These are phyloP conservation scores for Percopsis transmontana DNA, from an alignment of 2,113 vertebrate species.

Conservation along the genomic window DNA sequence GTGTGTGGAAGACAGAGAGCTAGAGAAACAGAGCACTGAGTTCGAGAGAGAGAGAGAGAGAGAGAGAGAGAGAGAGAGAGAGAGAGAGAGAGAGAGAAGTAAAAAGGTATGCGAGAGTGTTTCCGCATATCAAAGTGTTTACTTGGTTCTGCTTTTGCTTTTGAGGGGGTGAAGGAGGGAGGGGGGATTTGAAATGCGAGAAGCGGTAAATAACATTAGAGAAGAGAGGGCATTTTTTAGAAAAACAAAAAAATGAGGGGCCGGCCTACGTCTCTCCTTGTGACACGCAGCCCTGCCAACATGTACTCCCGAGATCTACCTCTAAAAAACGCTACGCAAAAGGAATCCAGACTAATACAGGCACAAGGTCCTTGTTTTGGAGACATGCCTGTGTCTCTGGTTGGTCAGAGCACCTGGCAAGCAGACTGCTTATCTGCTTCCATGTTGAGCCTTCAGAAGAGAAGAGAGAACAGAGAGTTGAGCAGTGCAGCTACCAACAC, in stretches of 20 bases:
- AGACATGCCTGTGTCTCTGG: background rate
- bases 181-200: conserved; percentile 37
- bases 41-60: conserved; percentile 26
- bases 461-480: background rate
- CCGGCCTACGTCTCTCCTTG: conserved; percentile 36
- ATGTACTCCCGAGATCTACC: conserved; percentile 6
- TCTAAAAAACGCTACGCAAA: conserved; percentile 3
- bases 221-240: conserved; percentile 53
- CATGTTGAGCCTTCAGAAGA: too few species aligned
- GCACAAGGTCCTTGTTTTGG: background rate
- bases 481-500: background rate
- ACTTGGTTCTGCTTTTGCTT: conserved; percentile 66
- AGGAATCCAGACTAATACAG: background rate
- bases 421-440: background rate
- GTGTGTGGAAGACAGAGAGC: conserved; percentile 51
- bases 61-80: conserved; percentile 55
- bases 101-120: conserved; percentile 21
- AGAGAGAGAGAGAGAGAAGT: background rate
- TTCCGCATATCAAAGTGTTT: conserved; percentile 80
- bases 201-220: conserved; percentile 47
- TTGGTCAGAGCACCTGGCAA: conserved; percentile 2
- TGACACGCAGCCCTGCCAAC: background rate
- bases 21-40: conserved; percentile 30
- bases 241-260: conserved; percentile 49
- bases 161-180: conserved; percentile 48